Conservation (phyloP, 2,888 invertebrate species). For the Callyntrura sp. region DNA sequence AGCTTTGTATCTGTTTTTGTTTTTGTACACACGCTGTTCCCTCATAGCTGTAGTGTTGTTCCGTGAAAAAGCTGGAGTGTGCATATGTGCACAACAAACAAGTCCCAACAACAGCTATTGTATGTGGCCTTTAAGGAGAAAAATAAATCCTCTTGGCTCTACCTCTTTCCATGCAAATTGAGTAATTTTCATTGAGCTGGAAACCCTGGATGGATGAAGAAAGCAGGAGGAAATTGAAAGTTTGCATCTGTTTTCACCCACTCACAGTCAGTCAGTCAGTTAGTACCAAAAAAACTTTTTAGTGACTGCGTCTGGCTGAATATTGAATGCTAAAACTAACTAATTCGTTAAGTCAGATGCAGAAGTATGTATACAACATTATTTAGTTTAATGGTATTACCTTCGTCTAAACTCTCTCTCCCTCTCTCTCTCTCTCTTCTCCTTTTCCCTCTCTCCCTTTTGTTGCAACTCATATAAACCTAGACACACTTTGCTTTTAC, state of each 20-base stretch:
- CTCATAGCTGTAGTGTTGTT: neutral
- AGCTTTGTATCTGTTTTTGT: no score
- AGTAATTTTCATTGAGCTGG: conserved; percentile 64
- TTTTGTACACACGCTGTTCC: no score
- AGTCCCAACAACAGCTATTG: conserved; percentile 35
- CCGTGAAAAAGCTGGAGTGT: conserved; percentile 15
- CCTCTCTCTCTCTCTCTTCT: neutral
- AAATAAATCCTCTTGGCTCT: conserved; percentile 38
- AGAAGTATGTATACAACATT: neutral
- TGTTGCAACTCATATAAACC: neutral
- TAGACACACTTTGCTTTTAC: neutral
- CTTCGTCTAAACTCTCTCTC: neutral
- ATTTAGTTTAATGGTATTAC: conserved; percentile 3
- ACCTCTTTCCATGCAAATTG: conserved; percentile 47
- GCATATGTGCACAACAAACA: conserved; percentile 11
- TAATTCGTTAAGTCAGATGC: conserved; percentile 39
- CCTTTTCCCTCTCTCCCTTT: neutral
- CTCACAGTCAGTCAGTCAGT: conserved; percentile 36
- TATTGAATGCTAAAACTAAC: neutral
- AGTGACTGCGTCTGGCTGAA: conserved; percentile 1
- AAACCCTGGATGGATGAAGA: conserved; percentile 46
- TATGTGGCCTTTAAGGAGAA: conserved; percentile 38
- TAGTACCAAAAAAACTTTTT: conserved; percentile 25
- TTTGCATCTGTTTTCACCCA: conserved; percentile 53
- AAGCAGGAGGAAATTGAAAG: conserved; percentile 63